These are phyloP conservation scores for Meloidogyne floridensis DNA, from an alignment of 1,140 invertebrate genomes.

Conservation along the genomic window DNA sequence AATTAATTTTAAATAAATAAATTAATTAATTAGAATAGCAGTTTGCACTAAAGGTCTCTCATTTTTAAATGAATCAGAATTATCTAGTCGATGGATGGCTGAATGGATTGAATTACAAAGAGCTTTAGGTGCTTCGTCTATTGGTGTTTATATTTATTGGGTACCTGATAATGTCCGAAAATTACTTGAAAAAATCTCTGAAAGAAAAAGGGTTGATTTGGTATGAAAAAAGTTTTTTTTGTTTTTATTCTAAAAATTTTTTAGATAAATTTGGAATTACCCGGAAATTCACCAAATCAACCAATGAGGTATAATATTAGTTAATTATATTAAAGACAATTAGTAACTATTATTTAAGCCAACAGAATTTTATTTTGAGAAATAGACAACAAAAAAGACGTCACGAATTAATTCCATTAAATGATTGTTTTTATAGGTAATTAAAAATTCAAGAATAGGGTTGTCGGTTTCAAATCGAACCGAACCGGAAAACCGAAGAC, in stretches of 20 bases:
- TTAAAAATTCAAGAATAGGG: neutral
- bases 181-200: slow-evolving; percentile 77
- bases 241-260: slow-evolving; percentile 16
- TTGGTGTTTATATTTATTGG: slow-evolving; percentile 87
- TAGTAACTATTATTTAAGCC: slow-evolving; percentile 18
- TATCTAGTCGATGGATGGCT: slow-evolving; percentile 71
- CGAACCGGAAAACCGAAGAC: too few relatives aligned
- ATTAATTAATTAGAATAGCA: slow-evolving; percentile 70
- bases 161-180: slow-evolving; percentile 87
- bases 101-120: slow-evolving; percentile 89
- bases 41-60: slow-evolving; percentile 92
- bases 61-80: slow-evolving; percentile 83
- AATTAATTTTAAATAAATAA: neutral
- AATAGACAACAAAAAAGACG: slow-evolving; percentile 83
- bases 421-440: slow-evolving; percentile 92
- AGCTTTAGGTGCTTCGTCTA: slow-evolving; percentile 84
- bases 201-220: slow-evolving; percentile 77
- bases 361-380: slow-evolving; percentile 66
- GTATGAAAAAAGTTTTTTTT: slow-evolving; percentile 23
- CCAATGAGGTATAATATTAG: slow-evolving; percentile 69
- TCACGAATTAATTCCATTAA: slow-evolving; percentile 93
- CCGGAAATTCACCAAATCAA: slow-evolving; percentile 86
- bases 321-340: neutral
- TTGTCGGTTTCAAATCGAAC: too few relatives aligned
- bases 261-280: slow-evolving; percentile 79